Evolutionary conservation across 2,797 vertebrate species (phyloP), one percentile per base, ranked within the genome.

Genomic region (Phoxinus dragarum): DNA sequence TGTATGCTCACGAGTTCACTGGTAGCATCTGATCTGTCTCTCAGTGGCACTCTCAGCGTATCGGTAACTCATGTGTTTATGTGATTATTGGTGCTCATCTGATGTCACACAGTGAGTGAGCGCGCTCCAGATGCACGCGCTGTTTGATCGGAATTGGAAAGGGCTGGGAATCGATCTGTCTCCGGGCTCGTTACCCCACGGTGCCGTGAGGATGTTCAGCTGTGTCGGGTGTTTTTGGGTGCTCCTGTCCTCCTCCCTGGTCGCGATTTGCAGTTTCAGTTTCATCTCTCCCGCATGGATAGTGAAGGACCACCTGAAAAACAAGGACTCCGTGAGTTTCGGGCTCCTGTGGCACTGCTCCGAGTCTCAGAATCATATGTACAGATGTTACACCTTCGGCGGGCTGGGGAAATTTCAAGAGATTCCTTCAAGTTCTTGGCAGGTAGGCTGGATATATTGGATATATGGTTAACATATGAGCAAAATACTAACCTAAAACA

Each of bases 371-470:
- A 95, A 95, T 84, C 95, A 93, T 84, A 94, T 94, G 94, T 95
- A 94, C 91, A 90, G 94, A 71, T 97, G 97, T 92, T 96, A 96
- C 94, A 95, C 96, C 88, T 95, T 97, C 87, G 95, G 95, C n/a
- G 96, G 96, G 42, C 91, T 97, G 86, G 96, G 95, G 6, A 95
- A 88, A 91, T 97, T 97, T 90, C 94, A 95, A 19, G 95, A 97
- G 90, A 97, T 98, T 89, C 96, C 97, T n/a, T 97, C 97, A 88
- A 96, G 96, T 87, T 97, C 97, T 78, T 98, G 97, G 97, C 97
- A 98, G 97, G 97, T 97, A 94, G 67, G 73, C 1, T 73, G 31
- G 61, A 61, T 40, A 12, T 81, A n/a, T n/a, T n/a, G 19, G 56
- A 47, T 85, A 9, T 52, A 31, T 5, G 40, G 8, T 2, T 34